Evolutionary conservation across 1,140 invertebrate genomes (phyloP), one percentile per base, ranked within the genome.

Genomic region (Melanaphis sacchari): DNA sequence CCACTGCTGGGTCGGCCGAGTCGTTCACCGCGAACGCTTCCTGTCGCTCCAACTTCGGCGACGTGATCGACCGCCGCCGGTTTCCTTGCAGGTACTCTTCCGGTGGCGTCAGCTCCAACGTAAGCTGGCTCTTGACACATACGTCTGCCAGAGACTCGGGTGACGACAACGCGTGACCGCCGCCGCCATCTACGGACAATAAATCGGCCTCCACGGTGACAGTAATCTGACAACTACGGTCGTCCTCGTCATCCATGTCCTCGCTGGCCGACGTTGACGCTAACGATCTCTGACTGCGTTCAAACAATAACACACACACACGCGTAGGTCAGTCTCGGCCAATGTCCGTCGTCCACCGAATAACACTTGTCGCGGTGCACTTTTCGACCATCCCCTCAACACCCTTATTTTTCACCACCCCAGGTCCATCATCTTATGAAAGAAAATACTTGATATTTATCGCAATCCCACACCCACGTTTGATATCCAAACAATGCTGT

Each of bases 21-120:
- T 96, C 96, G 93, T 94, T 94, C 52, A 94, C 94, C 31, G 97
- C 97, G 94, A 97, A 97, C 0, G 97, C 97, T 95, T 98, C 97
- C 95, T 98, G 97, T 18, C 97, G 96, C 81, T 97, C 97, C 52
- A 97, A 89, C 96, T 96, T 94, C 96, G 96, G 94, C 96, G 95
- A 94, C 95, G 95, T 76, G 95, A 94, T 94, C 94, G 94, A 96
- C 91, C 95, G 95, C 88, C 95, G 94, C 90, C 54, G 95, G 94
- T 8, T 95, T 95, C 41, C 94, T 93, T 95, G 95, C 49, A 66
- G 36, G 52, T 93, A 95, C 94, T 90, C 95, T 94, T 94, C 93
- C 43, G 91, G 87, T 40, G 91, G 91, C 31, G 91, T 89, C 66
- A 94, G 49, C 36, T 93, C 92, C 46, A 94, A 15, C 66, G 93